Base-by-base conservation (phyloP, 2,797 vertebrate genomes). In the Eulemur rubriventer region DNA sequence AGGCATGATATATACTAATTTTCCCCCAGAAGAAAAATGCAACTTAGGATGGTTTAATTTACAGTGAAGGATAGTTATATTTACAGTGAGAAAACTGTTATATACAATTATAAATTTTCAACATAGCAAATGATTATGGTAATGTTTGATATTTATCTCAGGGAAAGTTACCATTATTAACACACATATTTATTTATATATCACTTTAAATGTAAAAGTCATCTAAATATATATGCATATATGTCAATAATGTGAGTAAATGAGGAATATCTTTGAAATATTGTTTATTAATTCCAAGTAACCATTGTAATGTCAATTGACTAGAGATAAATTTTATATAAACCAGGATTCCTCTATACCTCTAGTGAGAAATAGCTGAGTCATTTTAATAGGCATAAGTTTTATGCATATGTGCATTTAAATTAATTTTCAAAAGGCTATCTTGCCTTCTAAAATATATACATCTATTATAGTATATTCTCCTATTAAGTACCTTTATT, bases 351-450 rank as follows among this genome's bases (percentile, higher is more conserved):
- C 10, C 8, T 89, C 78, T 90, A 82, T 88, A 30, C 1, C 2
- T 88, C 9, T 89, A 83, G 73, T 61, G 26, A 88, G 6, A 6
- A 72, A 94, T 84, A n/a, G 8, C 13, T 70, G 20, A 52, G 16
- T 84, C 33, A 91, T 91, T 94, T 96, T 92, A 92, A 89, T 75
- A 80, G 80, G 13, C 61, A 95, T 55, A 73, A 90, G 2, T 55
- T 78, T 72, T 41, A 83, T 80, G 14, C 4, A 55, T n/a, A 67
- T 52, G 13, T 91, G 20, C 57, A 72, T 79, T 92, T 92, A 90
- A 91, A 73, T 76, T 48, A 83, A 86, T 90, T 48, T 46, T 95
- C 86, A 89, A 43, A 81, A 95, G 43, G 0, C 4, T 46, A 20
- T n/a, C 30, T 91, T 80, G 28, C 10, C 0, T 63, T 90, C 35